These are phyloP conservation scores for Callipepla californica DNA, from an alignment of 2,113 vertebrate genomes.

Conservation along the genomic window DNA sequence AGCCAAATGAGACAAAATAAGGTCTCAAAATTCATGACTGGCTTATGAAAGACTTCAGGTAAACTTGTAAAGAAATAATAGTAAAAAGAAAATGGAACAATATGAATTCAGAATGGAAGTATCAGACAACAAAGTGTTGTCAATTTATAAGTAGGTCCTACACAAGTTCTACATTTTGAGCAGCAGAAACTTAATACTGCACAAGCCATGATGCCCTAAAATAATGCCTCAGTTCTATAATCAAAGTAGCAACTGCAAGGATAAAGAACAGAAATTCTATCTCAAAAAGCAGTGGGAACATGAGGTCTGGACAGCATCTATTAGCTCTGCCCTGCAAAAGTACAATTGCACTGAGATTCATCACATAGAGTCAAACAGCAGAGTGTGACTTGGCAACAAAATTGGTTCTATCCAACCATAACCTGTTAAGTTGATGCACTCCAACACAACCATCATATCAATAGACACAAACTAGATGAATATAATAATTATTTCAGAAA, in stretches of 20 bases:
- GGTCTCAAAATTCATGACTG: background rate
- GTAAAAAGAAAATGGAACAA: background rate
- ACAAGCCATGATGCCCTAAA: background rate
- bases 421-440: background rate
- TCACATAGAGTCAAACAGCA: background rate
- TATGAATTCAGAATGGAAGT: background rate
- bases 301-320: background rate
- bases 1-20: background rate
- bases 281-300: background rate
- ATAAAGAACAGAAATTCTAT: background rate
- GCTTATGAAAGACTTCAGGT: background rate
- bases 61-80: background rate
- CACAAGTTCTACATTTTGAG: background rate
- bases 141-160: background rate
- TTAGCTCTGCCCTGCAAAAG: background rate
- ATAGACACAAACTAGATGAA: background rate
- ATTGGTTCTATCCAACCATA: background rate
- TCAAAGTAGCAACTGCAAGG: background rate
- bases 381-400: background rate
- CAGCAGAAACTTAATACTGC: background rate
- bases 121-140: background rate
- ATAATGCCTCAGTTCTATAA: background rate
- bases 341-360: background rate
- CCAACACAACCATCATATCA: background rate
- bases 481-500: background rate